Evolutionary conservation across 2,888 invertebrate species (phyloP).

Genomic region (Drosophila tanythrix): DNA sequence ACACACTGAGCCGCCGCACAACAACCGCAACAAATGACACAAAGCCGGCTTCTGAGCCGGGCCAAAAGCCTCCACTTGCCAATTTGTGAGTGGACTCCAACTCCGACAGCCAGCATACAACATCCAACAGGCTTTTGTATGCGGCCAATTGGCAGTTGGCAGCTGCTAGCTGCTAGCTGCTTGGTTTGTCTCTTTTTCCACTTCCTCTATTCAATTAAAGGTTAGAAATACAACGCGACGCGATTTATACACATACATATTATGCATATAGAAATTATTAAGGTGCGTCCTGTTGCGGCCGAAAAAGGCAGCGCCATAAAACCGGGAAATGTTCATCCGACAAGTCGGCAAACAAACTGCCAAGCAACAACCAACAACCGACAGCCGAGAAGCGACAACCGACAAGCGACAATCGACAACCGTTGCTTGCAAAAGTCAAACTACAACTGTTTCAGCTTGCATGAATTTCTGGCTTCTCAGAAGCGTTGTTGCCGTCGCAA

Average conservation of each 20-base stretch:
- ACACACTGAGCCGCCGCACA: constrained; percentile 53
- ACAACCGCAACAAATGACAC: constrained; percentile 58
- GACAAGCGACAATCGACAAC: constrained; percentile 35
- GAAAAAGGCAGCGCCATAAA: constrained; percentile 60
- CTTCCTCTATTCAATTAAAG: constrained; percentile 63
- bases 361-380: constrained; percentile 25
- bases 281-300: constrained; percentile 77
- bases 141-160: constrained; percentile 33
- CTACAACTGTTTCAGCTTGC: constrained; percentile 60
- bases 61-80: constrained; percentile 38
- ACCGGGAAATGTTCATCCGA: constrained; percentile 46
- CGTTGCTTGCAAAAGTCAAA: constrained; percentile 70
- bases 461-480: constrained; percentile 49
- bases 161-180: constrained; percentile 25
- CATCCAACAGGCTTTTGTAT: constrained; percentile 24
- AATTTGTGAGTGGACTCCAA: constrained; percentile 48
- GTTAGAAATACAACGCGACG: constrained; percentile 50
- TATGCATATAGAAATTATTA: constrained; percentile 40
- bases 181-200: constrained; percentile 11
- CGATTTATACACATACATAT: constrained; percentile 7
- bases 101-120: constrained; percentile 7
- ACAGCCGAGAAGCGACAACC: constrained; percentile 18
- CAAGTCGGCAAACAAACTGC: constrained; percentile 33
- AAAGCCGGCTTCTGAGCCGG: constrained; percentile 68
- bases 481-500: constrained; percentile 21